Evolutionary conservation across 2,888 invertebrate species (phyloP).

Genomic region (Sesia bembeciformis): DNA sequence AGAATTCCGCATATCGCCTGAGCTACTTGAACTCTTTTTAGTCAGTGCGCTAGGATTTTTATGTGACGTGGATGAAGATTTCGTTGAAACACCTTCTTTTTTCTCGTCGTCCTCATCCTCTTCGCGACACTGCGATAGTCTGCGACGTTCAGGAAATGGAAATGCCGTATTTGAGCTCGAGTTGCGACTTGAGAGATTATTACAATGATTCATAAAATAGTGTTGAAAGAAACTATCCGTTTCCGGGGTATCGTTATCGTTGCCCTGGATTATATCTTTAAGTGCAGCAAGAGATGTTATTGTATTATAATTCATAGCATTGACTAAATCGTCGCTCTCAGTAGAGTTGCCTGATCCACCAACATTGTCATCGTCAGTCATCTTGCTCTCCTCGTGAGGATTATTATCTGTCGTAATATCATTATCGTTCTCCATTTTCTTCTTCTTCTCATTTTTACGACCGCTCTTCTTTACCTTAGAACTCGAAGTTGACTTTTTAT

Average conservation of each 20-base stretch:
- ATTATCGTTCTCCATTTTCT: conserved; percentile 23
- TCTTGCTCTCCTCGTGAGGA: conserved; percentile 9
- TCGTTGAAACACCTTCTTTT: conserved; percentile 35
- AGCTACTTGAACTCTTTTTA: conserved; percentile 18
- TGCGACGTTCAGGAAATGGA: conserved; percentile 75
- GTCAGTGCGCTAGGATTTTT: conserved; percentile 12
- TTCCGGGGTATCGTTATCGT: conserved; percentile 71
- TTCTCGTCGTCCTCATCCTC: conserved; percentile 85
- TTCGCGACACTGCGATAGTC: conserved; percentile 87
- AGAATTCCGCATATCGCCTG: conserved; percentile 5
- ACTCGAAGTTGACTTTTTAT: conserved; percentile 30
- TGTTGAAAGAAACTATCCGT: conserved; percentile 80
- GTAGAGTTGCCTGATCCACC: conserved; percentile 67
- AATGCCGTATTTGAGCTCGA: conserved; percentile 50
- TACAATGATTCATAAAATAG: conserved; percentile 83
- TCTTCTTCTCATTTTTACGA: conserved; percentile 58
- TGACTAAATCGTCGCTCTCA: conserved; percentile 77
- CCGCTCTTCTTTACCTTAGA: conserved; percentile 37
- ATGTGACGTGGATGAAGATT: conserved; percentile 4
- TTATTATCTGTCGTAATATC: conserved; percentile 14
- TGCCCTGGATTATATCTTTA: conserved; percentile 78
- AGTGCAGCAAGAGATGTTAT: conserved; percentile 79
- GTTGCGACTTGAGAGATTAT: conserved; percentile 78
- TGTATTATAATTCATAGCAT: conserved; percentile 81
- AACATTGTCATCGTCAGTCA: conserved; percentile 8